Percentiles rank a stretch among this genome's conserved stretches.
These are phyloP conservation scores for Nibea coibor DNA, from an alignment of 2,113 vertebrate genomes.

Conservation along the genomic window DNA sequence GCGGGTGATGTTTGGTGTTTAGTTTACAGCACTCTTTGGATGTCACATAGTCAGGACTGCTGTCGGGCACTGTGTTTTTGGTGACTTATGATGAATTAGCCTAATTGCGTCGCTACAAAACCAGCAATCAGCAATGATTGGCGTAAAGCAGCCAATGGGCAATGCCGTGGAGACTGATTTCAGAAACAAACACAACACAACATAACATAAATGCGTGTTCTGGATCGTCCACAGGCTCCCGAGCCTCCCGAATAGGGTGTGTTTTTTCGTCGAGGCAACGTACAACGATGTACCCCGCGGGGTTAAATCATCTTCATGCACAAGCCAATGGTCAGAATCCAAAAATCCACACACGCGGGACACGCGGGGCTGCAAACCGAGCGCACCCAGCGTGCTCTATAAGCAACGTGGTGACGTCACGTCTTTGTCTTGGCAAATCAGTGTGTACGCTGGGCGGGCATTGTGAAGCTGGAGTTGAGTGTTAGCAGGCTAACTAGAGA, in stretches of 20 bases:
- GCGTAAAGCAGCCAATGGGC: too few species aligned
- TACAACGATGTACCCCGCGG: not conserved
- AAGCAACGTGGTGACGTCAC: conserved; percentile 63
- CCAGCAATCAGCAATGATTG: conserved; percentile 2
- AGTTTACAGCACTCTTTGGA: not conserved
- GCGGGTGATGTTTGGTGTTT: not conserved
- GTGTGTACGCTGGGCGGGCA: conserved; percentile 75
- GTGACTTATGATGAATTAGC: not conserved
- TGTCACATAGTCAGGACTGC: not conserved
- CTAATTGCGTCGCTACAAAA: not conserved
- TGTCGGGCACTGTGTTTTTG: not conserved
- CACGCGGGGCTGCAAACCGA: conserved; percentile 9
- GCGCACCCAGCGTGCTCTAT: conserved; percentile 40
- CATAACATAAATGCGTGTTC: not conserved
- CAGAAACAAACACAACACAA: not conserved
- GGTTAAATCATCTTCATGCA: not conserved
- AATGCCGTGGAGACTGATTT: not conserved
- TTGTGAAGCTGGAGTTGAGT: conserved; percentile 77
- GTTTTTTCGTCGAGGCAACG: not conserved
- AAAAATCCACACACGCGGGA: conserved; percentile 13
- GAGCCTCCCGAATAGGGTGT: not conserved
- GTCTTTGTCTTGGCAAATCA: conserved; percentile 74
- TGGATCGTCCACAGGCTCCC: not conserved
- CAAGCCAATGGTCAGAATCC: too few species aligned
- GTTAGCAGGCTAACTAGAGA: conserved; percentile 82